Conservation (phyloP, 2,113 vertebrate species). For the Gnathonemus echidnorhynchus region DNA sequence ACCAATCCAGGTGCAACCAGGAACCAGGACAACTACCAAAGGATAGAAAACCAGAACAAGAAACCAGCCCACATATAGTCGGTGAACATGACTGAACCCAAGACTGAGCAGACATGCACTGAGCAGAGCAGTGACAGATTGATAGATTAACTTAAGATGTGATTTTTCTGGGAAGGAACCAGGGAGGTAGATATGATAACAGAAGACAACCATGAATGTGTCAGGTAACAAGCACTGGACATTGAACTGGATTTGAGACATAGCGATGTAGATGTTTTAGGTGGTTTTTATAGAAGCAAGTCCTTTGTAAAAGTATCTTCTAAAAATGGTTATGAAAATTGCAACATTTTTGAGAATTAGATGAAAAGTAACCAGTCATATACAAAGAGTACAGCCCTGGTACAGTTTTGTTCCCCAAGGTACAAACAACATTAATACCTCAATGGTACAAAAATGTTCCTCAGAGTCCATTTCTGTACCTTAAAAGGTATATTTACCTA, state of each 20-base stretch:
- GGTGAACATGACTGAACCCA: background rate
- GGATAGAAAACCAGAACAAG: background rate
- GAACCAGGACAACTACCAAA: background rate
- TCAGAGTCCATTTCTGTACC: background rate
- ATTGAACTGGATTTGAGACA: background rate
- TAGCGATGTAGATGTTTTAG: background rate
- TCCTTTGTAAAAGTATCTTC: background rate
- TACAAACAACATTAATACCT: background rate
- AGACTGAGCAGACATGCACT: background rate
- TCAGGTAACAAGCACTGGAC: background rate
- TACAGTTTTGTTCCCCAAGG: background rate
- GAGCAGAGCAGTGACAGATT: background rate
- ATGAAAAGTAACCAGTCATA: background rate
- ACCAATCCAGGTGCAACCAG: background rate
- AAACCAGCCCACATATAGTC: background rate
- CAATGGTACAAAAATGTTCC: background rate
- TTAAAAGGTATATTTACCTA: background rate
- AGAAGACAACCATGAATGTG: background rate
- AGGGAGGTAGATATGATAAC: background rate
- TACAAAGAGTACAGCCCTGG: background rate
- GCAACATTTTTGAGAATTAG: background rate
- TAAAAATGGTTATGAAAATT: background rate
- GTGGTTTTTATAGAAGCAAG: background rate
- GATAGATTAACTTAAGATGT: background rate
- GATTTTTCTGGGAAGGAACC: background rate